Evolutionary conservation across 2,888 invertebrate genomes (phyloP), one percentile per base, ranked within the genome.

Genomic region (Amphipyra berbera): DNA sequence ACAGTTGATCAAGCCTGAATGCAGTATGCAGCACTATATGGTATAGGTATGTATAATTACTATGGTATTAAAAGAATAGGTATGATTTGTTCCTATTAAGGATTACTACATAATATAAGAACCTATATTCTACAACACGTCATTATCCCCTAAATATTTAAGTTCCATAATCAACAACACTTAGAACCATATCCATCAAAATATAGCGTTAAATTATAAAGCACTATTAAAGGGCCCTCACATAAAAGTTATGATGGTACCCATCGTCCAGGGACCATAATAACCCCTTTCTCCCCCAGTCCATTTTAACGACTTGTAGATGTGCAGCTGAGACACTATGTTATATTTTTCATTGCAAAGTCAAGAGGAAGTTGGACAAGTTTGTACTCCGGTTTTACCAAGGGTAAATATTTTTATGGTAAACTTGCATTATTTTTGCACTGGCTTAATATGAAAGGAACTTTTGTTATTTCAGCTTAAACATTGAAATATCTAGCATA

Each of bases 261-360:
- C 44, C 58, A 57, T 45, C 65, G 57, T 61, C 62, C 72, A 59
- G 49, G 63, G 64, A 54, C 46, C 61, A 67, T 55, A 58, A 65
- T 60, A 65, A 68, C 65, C 65, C 72, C 65, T 68, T 75, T 61
- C 64, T 57, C 53, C 62, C 53, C 61, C 55, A 42, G 73, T 61
- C 61, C 61, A 49, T 59, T 76, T 76, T 75, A 76, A 75, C 56
- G 76, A 73, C 73, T 63, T 54, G 59, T 57, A 61, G 46, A 62
- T 60, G 55, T 52, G 44, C 75, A 75, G 73, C 76, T 75, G 76
- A 66, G 69, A 57, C 65, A 60, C 50, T 55, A 44, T 58, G 57
- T 67, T 60, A 54, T 54, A 60, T 75, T 65, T 75, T 75, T 75
- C 69, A 65, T 68, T 59, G 56, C 58, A 59, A 30, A 30, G 48